These are phyloP conservation scores for Mesoligia furuncula DNA, from an alignment of 2,888 invertebrate genomes.

Conservation along the genomic window DNA sequence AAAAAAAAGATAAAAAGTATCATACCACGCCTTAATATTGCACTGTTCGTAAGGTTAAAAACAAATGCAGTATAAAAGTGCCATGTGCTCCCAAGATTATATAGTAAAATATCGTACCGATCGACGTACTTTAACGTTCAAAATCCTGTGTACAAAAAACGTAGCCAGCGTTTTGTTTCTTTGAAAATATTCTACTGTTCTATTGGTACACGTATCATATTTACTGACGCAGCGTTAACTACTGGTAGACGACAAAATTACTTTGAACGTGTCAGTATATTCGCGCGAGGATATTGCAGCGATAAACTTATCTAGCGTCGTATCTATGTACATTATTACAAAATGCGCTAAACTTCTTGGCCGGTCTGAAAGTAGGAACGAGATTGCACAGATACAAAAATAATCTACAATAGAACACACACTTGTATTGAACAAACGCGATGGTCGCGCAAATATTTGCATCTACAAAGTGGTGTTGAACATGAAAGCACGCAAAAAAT, in stretches of 20 bases:
- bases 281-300: neutral
- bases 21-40: neutral
- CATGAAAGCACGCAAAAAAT: neutral
- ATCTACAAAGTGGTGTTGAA: neutral
- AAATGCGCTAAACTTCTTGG: conserved; percentile 33
- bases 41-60: neutral
- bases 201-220: neutral
- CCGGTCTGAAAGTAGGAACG: neutral
- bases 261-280: neutral
- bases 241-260: neutral
- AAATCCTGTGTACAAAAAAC: neutral
- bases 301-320: neutral
- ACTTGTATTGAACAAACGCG: too few species aligned
- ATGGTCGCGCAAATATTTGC: neutral
- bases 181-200: conserved; percentile 13
- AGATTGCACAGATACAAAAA: neutral
- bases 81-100: neutral
- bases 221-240: neutral
- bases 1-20: too few species aligned
- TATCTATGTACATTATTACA: neutral
- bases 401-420: neutral
- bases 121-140: neutral
- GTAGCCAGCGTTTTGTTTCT: neutral
- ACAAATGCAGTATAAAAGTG: neutral
- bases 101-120: neutral